phyloP scores from a whole-genome alignment of 2,888 invertebrate species.

The Nowickia ferox region DNA sequence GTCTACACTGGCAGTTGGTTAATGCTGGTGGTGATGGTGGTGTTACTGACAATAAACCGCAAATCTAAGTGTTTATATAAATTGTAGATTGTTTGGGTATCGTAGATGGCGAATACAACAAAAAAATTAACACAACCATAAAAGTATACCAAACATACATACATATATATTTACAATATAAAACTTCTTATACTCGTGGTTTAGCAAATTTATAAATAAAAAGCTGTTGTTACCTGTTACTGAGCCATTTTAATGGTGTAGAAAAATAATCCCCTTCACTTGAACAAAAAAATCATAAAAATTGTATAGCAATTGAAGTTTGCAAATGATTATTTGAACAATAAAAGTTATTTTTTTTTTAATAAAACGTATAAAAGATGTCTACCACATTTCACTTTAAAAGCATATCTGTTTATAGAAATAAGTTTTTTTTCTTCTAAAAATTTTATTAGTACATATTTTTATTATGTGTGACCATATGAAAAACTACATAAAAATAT shows the following conservation, averaged over 20 bases:
- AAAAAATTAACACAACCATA: background rate
- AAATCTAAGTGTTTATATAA: conserved; percentile 38
- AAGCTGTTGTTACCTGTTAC: conserved; percentile 42
- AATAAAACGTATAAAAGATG: background rate
- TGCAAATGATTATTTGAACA: background rate
- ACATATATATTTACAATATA: no score
- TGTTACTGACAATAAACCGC: conserved; percentile 35
- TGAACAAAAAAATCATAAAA: background rate
- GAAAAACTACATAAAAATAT: no score
- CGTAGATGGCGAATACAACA: conserved; percentile 10
- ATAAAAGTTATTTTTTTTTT: background rate
- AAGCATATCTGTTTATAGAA: background rate
- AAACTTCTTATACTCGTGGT: background rate
- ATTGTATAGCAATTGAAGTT: background rate
- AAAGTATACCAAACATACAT: background rate
- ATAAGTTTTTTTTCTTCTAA: background rate
- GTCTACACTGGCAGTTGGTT: background rate
- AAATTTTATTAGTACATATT: background rate
- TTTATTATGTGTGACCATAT: background rate
- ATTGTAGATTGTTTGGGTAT: conserved; percentile 15
- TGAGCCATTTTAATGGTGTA: conserved; percentile 7
- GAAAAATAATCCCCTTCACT: conserved; percentile 50
- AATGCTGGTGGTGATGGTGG: background rate
- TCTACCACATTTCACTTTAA: background rate
- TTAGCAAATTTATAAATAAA: conserved; percentile 6